A percentile compares a stretch with the other conserved stretches of the same genome.
Conservation (phyloP, 1,140 invertebrate species). For the Pygmarrhopalites habei region DNA sequence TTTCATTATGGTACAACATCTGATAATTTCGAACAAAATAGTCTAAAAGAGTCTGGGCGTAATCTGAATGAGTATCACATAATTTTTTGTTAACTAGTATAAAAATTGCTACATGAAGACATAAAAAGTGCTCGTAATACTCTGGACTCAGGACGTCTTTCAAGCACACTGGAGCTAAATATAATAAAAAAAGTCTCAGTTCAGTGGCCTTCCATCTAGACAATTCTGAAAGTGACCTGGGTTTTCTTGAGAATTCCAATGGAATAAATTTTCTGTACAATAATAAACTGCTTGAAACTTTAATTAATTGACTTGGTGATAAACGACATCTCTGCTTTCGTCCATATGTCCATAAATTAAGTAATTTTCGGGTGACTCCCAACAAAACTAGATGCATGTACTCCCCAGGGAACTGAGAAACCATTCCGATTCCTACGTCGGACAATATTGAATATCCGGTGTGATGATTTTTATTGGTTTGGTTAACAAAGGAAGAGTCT, state of each 20-base stretch:
- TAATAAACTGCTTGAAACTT: background rate
- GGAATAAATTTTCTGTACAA: constrained; percentile 6
- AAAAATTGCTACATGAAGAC: constrained; percentile 31
- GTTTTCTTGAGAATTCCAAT: constrained; percentile 28
- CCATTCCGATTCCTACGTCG: background rate
- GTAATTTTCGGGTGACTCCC: constrained; percentile 41
- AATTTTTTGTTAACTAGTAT: no score
- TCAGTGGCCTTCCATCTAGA: constrained; percentile 32
- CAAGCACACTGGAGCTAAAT: constrained; percentile 24
- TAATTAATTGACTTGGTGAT: background rate
- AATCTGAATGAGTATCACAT: no score
- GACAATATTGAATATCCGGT: constrained; percentile 3
- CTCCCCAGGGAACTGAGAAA: constrained; percentile 28
- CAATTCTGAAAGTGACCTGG: constrained; percentile 18
- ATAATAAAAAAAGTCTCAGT: constrained; percentile 28
- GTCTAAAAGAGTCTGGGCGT: no score
- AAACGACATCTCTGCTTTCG: no score
- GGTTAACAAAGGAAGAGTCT: constrained; percentile 38
- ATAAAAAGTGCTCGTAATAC: constrained; percentile 19
- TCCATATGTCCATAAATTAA: constrained; percentile 41
- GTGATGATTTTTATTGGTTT: constrained; percentile 27
- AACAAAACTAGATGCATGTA: constrained; percentile 43
- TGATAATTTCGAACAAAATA: no score
- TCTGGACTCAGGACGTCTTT: constrained; percentile 13
- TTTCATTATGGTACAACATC: no score